Percentiles rank a stretch among this genome's conserved stretches.
Evolutionary conservation across 2,888 invertebrate genomes (phyloP).

Genomic region (Chorisops tibialis): DNA sequence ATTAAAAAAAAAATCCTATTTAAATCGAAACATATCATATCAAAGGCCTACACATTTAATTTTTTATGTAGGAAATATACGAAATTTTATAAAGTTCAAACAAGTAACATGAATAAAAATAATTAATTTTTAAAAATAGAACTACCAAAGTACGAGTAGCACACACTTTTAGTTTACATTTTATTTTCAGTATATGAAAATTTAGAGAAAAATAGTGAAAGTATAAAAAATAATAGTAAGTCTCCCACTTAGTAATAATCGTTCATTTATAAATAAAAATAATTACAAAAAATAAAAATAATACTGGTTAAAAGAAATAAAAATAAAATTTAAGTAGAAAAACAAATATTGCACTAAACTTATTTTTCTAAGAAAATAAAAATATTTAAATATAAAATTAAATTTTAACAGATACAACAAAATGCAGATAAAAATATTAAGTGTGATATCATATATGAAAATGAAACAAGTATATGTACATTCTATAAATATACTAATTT

Average conservation of each 20-base stretch:
- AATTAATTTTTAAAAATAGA: background rate
- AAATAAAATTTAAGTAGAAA: conserved; percentile 13
- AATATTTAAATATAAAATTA: background rate
- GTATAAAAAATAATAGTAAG: too few species aligned
- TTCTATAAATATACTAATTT: background rate
- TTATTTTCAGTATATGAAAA: too few species aligned
- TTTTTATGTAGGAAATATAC: background rate
- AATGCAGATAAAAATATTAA: conserved; percentile 3
- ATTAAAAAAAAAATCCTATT: background rate
- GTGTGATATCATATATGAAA: conserved; percentile 9
- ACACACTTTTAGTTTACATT: too few species aligned
- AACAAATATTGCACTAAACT: background rate
- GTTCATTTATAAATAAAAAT: too few species aligned
- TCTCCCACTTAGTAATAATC: too few species aligned
- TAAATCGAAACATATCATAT: conserved; percentile 15
- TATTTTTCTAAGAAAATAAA: conserved; percentile 14
- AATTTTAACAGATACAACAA: background rate
- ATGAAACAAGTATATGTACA: background rate
- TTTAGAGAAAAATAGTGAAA: too few species aligned
- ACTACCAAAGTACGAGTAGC: background rate
- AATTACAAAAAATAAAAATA: too few species aligned
- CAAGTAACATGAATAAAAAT: too few species aligned
- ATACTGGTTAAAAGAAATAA: too few species aligned
- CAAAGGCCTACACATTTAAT: conserved; percentile 13
- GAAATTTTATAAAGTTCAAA: background rate